A percentile compares a stretch with the other conserved stretches of the same genome.
Evolutionary conservation across 2,113 vertebrate genomes (phyloP).

Genomic region (Chunga burmeisteri): DNA sequence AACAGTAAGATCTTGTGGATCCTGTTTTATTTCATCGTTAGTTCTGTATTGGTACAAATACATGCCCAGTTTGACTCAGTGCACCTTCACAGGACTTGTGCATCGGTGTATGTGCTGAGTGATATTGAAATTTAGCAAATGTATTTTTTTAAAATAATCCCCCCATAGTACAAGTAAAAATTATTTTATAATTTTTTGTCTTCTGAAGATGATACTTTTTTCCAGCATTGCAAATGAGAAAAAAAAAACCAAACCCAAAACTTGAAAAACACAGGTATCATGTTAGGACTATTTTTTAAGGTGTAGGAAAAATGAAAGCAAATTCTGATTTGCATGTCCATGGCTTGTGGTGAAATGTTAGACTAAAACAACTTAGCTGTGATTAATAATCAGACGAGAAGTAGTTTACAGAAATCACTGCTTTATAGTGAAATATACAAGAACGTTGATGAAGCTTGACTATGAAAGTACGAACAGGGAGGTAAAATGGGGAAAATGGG

Average conservation of each 20-base stretch:
- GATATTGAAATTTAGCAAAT: neutral
- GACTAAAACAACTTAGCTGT: neutral
- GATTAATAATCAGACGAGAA: neutral
- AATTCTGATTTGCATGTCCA: neutral
- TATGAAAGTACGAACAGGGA: neutral
- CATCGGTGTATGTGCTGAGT: neutral
- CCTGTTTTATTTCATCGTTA: neutral
- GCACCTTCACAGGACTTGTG: neutral
- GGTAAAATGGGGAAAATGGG: slow-evolving; percentile 21
- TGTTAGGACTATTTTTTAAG: neutral
- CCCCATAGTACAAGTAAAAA: neutral
- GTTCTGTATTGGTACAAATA: neutral
- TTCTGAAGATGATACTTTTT: neutral
- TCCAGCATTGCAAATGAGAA: neutral
- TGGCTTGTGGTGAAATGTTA: neutral
- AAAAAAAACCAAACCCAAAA: neutral
- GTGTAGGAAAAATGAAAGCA: neutral
- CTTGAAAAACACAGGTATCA: neutral
- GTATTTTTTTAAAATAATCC: neutral
- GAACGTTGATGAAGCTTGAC: neutral
- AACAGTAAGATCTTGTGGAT: neutral
- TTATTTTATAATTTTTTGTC: neutral
- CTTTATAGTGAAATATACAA: neutral
- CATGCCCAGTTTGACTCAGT: neutral
- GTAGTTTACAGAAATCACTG: neutral